Percentiles rank a stretch among this genome's conserved stretches.
Conservation (phyloP, 2,888 invertebrate species). For the Archaeoteleia sp. region DNA sequence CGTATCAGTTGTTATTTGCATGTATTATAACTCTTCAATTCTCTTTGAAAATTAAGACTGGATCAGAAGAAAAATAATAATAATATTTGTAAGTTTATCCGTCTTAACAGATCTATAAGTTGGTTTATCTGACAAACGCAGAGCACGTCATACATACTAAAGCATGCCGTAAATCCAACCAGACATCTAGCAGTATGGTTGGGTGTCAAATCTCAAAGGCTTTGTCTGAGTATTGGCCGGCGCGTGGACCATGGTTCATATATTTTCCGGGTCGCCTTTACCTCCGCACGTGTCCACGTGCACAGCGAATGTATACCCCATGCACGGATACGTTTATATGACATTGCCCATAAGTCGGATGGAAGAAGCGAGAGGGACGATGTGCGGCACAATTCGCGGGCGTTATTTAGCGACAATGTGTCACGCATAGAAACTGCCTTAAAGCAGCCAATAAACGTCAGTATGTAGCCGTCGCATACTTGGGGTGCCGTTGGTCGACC, state of each 20-base stretch:
- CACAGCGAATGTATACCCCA: constrained; percentile 38
- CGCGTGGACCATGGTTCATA: constrained; percentile 41
- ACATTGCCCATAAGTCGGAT: constrained; percentile 28
- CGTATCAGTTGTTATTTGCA: no score
- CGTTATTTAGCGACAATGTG: constrained; percentile 75
- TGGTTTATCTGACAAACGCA: constrained; percentile 6
- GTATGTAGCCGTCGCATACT: constrained; percentile 62
- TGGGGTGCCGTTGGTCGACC: constrained; percentile 62
- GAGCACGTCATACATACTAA: constrained; percentile 7
- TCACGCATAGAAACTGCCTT: constrained; percentile 76
- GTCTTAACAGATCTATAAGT: background rate
- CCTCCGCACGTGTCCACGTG: constrained; percentile 26
- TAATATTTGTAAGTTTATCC: background rate
- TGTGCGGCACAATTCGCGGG: constrained; percentile 48
- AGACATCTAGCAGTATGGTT: constrained; percentile 11
- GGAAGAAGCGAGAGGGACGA: constrained; percentile 27
- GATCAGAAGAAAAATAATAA: background rate
- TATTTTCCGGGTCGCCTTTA: constrained; percentile 36
- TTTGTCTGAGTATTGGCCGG: constrained; percentile 60
- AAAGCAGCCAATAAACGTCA: constrained; percentile 75
- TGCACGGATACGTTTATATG: constrained; percentile 32
- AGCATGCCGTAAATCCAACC: constrained; percentile 26
- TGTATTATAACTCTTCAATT: no score
- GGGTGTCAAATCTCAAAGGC: constrained; percentile 61
- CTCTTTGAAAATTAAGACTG: background rate